Evolutionary conservation across 2,797 vertebrate genomes (phyloP), one percentile per base, ranked within the genome.

Genomic region (Vultur gryphus): DNA sequence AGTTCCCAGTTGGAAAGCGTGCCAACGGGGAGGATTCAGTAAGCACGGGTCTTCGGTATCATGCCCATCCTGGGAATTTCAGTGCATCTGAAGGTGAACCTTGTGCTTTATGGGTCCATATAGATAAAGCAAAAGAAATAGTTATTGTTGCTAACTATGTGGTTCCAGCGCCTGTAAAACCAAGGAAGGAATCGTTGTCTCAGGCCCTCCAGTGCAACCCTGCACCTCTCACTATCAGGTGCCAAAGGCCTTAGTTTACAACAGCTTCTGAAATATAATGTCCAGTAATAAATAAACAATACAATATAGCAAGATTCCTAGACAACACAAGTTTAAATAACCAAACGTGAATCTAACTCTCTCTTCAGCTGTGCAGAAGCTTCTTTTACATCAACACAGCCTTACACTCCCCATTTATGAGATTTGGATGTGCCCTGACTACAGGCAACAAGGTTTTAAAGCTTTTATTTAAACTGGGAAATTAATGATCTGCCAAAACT

Each of bases 391-490:
- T 78, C 75, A 80, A 23, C 31, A 15, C 75, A 84, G 23, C 69
- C 59, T 84, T 87, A 49, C 5, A 0, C 13, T 13, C 61, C 87
- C 33, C 51, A 12, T 85, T 96, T 95, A 91, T 64, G 86, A 90
- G 86, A 83, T 57, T 61, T 90, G 84, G 37, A 87, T 85, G 59
- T 87, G 84, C 43, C 72, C 82, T 96, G 84, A 92, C 92, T 90
- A 69, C 58, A 93, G 84, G 79, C 95, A 96, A 87, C 76, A 89
- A 92, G 85, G 58, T 93, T 97, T 97, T 96, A 93, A 94, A 89
- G 83, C 93, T 96, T 97, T 95, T 96, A 96, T 95, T 96, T 97
- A 96, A 96, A 93, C 95, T 87, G 93, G 71, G 81, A 91, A 94
- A 95, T 93, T 95, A 96, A 95, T 94, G 91, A 86, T 95, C 95